Evolutionary conservation across 2,888 invertebrate genomes (phyloP).

Genomic region (Dendrolimus pini): DNA sequence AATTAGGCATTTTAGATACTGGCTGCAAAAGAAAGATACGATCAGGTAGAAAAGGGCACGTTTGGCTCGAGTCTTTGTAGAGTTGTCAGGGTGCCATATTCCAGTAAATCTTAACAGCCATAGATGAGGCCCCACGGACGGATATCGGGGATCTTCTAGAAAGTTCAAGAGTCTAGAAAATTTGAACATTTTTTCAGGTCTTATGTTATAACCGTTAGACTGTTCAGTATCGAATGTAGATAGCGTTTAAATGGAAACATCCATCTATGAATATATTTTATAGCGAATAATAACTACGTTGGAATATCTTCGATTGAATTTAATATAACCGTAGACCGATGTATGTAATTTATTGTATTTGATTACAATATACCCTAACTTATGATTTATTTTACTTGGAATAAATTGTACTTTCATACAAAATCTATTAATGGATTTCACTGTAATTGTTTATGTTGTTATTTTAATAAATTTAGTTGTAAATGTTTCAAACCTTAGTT

Average conservation of each 20-base stretch:
- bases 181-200: neutral
- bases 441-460: too few relatives aligned
- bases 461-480: too few relatives aligned
- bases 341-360: constrained; percentile 23
- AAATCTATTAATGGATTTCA: neutral
- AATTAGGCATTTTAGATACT: constrained; percentile 39
- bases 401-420: neutral
- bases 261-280: constrained; percentile 29
- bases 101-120: constrained; percentile 31
- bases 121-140: constrained; percentile 44
- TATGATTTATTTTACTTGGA: neutral
- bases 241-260: constrained; percentile 27
- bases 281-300: constrained; percentile 34
- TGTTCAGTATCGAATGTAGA: constrained; percentile 1
- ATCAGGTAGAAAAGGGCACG: constrained; percentile 28
- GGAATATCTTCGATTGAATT: constrained; percentile 27
- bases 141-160: constrained; percentile 36
- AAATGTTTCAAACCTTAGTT: too few relatives aligned
- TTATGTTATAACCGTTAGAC: neutral
- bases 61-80: constrained; percentile 25
- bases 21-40: constrained; percentile 38
- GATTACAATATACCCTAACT: constrained; percentile 10
- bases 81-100: constrained; percentile 35
- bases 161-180: constrained; percentile 15
- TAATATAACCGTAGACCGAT: constrained; percentile 18